Percentiles rank a stretch among this genome's conserved stretches.
Conservation (phyloP, 2,797 vertebrate species). For the Agapornis canus region DNA sequence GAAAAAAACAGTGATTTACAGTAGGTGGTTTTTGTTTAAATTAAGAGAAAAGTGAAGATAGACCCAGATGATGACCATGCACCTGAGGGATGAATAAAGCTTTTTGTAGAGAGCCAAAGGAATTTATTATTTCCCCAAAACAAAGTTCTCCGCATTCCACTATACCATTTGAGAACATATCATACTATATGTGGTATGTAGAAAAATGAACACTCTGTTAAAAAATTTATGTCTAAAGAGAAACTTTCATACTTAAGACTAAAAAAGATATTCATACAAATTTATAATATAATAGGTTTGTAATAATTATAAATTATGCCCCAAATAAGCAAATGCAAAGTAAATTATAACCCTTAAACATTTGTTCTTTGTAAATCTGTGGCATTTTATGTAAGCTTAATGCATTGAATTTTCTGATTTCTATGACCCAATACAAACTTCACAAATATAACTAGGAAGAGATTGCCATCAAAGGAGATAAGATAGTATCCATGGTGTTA, state of each 20-base stretch:
- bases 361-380: not conserved
- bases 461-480: not conserved
- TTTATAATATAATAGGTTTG: not conserved
- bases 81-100: slow-evolving; percentile 53
- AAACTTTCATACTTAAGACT: not conserved
- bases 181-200: slow-evolving; percentile 2
- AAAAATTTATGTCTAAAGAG: not conserved
- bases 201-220: not conserved
- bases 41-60: slow-evolving; percentile 1
- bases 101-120: slow-evolving; percentile 34
- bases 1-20: not conserved
- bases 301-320: not conserved
- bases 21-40: slow-evolving; percentile 41
- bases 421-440: not conserved
- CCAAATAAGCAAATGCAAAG: not conserved
- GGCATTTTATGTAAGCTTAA: not conserved
- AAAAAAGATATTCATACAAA: not conserved
- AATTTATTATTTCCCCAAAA: slow-evolving; percentile 64
- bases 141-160: slow-evolving; percentile 49
- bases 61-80: slow-evolving; percentile 15
- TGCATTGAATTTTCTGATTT: not conserved
- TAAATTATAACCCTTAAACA: not conserved
- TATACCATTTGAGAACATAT: slow-evolving; percentile 16
- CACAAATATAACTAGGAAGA: not conserved
- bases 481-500: not conserved